Percentiles rank a stretch among this genome's conserved stretches.
phyloP scores from a whole-genome alignment of 2,797 vertebrate species.

The Danio jaintianensis region DNA sequence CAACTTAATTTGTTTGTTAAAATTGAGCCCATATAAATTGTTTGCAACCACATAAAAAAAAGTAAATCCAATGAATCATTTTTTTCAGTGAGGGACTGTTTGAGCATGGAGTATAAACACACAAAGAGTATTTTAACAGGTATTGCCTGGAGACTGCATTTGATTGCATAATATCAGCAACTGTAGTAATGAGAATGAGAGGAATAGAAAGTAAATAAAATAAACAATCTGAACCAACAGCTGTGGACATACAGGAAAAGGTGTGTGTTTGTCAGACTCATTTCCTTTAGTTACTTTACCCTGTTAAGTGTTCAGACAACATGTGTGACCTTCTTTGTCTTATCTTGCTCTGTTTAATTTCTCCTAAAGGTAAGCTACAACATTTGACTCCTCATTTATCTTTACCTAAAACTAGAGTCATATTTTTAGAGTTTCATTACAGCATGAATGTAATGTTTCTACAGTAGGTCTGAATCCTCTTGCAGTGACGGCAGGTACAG shows the following conservation, averaged over 20 bases:
- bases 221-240: background rate
- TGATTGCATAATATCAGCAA: too few relatives aligned
- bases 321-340: slow-evolving; percentile 18
- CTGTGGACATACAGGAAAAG: background rate
- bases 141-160: too few relatives aligned
- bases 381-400: background rate
- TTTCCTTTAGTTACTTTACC: background rate
- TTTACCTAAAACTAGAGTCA: background rate
- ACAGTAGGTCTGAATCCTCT: background rate
- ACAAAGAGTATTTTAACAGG: too few relatives aligned
- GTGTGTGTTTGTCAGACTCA: slow-evolving; percentile 2
- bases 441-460: background rate
- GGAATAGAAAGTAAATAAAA: too few relatives aligned
- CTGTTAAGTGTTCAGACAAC: slow-evolving; percentile 3
- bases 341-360: background rate
- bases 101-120: too few relatives aligned
- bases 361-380: slow-evolving; percentile 10
- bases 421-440: background rate
- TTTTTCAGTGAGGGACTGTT: too few relatives aligned
- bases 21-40: too few relatives aligned
- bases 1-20: too few relatives aligned
- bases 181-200: too few relatives aligned
- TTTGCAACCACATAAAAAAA: too few relatives aligned
- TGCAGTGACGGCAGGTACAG: background rate
- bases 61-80: too few relatives aligned